Base-by-base conservation (phyloP, 2,888 invertebrate genomes). In the Drosophila colorata region DNA sequence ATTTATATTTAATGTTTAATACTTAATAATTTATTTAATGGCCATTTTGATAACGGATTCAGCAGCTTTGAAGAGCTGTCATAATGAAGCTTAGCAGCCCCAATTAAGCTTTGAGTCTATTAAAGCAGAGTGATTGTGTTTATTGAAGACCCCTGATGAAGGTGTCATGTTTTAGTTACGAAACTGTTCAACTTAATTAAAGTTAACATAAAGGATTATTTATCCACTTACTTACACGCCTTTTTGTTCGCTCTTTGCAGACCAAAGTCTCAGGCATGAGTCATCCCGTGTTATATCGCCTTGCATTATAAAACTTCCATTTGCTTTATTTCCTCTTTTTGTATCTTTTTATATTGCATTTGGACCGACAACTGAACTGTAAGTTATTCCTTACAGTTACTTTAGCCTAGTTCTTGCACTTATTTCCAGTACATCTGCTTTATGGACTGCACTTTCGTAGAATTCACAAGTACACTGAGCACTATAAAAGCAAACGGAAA, bases 391-490 rank as follows among this genome's bases (percentile, higher is more conserved):
- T n/a, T 14, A 20, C n/a, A 18, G 35, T 60, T 52, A 31, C 13
- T 41, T 49, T 53, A 41, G 37, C 23, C 47, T 35, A 43, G 56
- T 38, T 47, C 11, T 35, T 49, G 48, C n/a, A 9, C 25, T 47
- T 47, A 38, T 41, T 69, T 69, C 35, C 40, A 47, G 14, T 9
- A 47, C 47, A 49, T 40, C 57, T 61, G 47, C 41, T 74, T 78
- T 73, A 73, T 61, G 74, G 31, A 37, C 49, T 72, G 60, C 73
- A 72, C 28, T 77, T 56, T 65, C 52, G 52, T 59, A 47, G 41
- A 47, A 23, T 55, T 47, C 48, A 48, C 52, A 72, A 49, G 38
- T 41, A 16, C 37, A 48, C 20, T 13, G 28, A 53, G 23, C 48
- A 55, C 46, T 44, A 78, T 78, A 46, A 72, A 65, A 31, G 40